A percentile compares a stretch with the other conserved stretches of the same genome.
These are phyloP conservation scores for Aselliscus stoliczkanus DNA, from an alignment of 2,797 vertebrate genomes.

Conservation along the genomic window DNA sequence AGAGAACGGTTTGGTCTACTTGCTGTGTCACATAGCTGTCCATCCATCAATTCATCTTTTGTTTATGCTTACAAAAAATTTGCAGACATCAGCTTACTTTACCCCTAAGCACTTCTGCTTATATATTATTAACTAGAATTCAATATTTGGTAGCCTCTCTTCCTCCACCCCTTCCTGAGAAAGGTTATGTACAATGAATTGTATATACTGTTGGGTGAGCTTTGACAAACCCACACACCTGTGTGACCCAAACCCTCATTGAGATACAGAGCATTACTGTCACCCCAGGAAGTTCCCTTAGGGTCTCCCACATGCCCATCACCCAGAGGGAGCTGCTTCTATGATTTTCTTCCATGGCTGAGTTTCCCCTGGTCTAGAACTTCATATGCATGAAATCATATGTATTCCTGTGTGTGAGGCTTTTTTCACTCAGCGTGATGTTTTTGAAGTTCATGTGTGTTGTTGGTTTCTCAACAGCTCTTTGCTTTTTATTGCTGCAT, in stretches of 20 bases:
- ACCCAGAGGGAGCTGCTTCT: neutral
- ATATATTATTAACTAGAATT: neutral
- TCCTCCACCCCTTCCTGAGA: neutral
- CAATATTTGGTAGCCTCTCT: neutral
- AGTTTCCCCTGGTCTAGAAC: neutral
- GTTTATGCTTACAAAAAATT: neutral
- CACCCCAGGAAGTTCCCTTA: neutral
- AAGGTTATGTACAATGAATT: neutral
- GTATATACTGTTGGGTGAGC: neutral
- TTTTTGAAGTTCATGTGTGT: neutral
- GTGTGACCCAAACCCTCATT: neutral
- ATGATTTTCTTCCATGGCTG: neutral
- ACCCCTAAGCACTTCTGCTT: neutral
- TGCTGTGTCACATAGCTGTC: neutral
- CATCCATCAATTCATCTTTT: neutral
- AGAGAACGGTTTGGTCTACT: neutral
- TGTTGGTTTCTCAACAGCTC: neutral
- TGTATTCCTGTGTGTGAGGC: neutral
- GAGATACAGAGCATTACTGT: neutral
- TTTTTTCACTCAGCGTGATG: neutral
- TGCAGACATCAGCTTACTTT: neutral
- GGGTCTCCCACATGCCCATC: neutral
- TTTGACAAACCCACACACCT: neutral
- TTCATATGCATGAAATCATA: neutral
- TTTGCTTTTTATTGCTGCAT: neutral